Percentiles rank a stretch among this genome's conserved stretches.
These are phyloP conservation scores for Megalonaias nervosa DNA, from an alignment of 1,140 invertebrate species.

Conservation along the genomic window DNA sequence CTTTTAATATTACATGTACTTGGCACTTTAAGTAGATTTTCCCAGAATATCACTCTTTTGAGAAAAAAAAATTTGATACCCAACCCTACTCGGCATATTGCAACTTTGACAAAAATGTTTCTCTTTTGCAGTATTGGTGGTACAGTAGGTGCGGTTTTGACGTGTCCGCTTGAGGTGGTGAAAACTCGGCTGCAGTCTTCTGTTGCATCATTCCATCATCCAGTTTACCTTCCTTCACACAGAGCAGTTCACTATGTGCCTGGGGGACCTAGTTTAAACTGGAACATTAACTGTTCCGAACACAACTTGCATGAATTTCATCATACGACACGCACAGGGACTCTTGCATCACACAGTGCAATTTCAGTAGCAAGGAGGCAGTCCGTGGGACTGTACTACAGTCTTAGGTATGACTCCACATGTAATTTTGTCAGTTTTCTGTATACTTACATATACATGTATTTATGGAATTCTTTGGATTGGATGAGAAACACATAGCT, in stretches of 20 bases:
- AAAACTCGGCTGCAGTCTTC: conserved; percentile 98
- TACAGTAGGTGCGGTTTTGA: conserved; percentile 95
- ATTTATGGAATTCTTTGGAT: too few relatives aligned
- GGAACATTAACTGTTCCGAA: conserved; percentile 21
- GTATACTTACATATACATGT: too few relatives aligned
- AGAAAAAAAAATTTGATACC: too few relatives aligned
- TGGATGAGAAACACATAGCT: too few relatives aligned
- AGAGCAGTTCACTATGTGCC: conserved; percentile 11
- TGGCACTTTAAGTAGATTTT: too few relatives aligned
- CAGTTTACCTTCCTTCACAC: conserved; percentile 16
- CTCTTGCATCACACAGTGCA: conserved; percentile 22
- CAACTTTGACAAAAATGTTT: background rate
- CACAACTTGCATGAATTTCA: background rate
- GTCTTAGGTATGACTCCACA: conserved; percentile 11
- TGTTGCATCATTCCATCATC: conserved; percentile 54
- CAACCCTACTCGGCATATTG: too few relatives aligned
- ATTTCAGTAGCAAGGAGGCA: conserved; percentile 24
- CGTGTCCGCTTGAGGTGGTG: conserved; percentile 98
- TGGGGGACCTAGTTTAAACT: background rate
- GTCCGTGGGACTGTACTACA: conserved; percentile 36
- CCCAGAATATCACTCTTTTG: too few relatives aligned
- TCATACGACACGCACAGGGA: background rate
- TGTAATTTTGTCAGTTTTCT: too few relatives aligned
- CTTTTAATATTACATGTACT: too few relatives aligned
- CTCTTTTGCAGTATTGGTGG: conserved; percentile 86